Conservation (phyloP, 2,797 vertebrate genomes). For the Spondyliosoma cantharus region DNA sequence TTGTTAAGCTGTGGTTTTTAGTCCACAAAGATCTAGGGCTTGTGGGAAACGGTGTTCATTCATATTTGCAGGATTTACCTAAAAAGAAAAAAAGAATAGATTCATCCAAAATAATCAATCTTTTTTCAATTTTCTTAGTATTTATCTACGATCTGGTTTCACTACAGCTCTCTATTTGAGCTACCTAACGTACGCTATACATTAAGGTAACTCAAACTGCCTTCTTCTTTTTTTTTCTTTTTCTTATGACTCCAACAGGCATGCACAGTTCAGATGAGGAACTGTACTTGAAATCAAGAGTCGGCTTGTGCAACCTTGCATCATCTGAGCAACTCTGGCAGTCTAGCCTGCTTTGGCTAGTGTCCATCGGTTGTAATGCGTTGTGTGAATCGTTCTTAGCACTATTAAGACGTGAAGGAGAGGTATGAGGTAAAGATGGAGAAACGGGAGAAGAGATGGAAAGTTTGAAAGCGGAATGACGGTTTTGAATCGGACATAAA, state of each 20-base stretch:
- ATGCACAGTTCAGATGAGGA: background rate
- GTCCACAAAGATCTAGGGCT: too few relatives aligned
- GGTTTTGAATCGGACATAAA: background rate
- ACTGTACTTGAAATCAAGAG: background rate
- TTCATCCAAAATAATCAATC: too few relatives aligned
- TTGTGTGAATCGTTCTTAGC: background rate
- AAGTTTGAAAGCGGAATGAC: too few relatives aligned
- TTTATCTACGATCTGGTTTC: background rate
- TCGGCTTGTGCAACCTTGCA: slow-evolving; percentile 4
- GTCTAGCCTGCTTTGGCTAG: background rate
- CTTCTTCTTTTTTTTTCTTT: background rate
- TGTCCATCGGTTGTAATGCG: background rate
- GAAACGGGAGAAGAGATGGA: background rate
- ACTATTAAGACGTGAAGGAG: background rate
- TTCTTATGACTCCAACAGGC: background rate
- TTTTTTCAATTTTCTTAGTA: too few relatives aligned
- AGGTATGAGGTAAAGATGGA: background rate
- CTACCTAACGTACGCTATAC: background rate
- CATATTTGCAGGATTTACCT: too few relatives aligned
- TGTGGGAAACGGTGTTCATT: too few relatives aligned
- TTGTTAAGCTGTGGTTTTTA: background rate
- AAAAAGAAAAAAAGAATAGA: too few relatives aligned
- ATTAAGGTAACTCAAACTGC: background rate
- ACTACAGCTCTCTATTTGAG: background rate
- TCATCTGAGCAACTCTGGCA: slow-evolving; percentile 18